Evolutionary conservation across 1,140 invertebrate genomes (phyloP).

Genomic region (Bombus confusus): DNA sequence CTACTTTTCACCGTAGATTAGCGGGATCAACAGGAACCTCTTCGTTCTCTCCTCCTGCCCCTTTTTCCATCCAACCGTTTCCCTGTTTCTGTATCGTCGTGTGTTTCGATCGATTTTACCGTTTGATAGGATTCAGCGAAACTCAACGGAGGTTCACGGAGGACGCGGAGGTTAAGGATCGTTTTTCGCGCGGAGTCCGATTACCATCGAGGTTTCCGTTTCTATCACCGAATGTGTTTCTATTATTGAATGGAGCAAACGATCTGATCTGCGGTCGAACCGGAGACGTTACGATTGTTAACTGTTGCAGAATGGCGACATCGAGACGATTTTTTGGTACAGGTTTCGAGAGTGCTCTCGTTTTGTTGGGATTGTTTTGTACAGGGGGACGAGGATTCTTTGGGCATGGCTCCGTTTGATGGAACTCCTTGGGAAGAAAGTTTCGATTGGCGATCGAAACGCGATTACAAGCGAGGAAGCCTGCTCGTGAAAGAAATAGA

Average conservation of each 20-base stretch:
- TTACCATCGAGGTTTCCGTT: conserved; percentile 26
- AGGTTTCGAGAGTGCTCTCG: neutral
- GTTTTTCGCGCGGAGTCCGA: conserved; percentile 19
- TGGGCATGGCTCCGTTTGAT: neutral
- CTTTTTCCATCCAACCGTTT: neutral
- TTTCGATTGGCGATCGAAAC: neutral
- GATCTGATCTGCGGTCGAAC: neutral
- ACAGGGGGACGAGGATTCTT: neutral
- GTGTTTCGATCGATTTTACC: neutral
- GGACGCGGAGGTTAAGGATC: conserved; percentile 1
- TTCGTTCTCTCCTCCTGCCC: no score
- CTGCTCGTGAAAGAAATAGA: neutral
- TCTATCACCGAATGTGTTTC: neutral
- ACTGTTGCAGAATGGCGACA: no score
- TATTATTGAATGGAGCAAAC: neutral
- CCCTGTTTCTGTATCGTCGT: no score
- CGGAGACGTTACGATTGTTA: neutral
- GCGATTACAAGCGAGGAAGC: neutral
- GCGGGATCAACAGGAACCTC: conserved; percentile 14
- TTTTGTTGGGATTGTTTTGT: conserved; percentile 1
- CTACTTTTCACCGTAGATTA: conserved; percentile 52
- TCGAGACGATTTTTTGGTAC: neutral
- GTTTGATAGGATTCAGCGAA: conserved; percentile 21
- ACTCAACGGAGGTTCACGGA: neutral
- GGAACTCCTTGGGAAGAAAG: no score